Evolutionary conservation across 35 echinoderm and acorn worm species (phyloP).

Genomic region (Amphiura filiformis): DNA sequence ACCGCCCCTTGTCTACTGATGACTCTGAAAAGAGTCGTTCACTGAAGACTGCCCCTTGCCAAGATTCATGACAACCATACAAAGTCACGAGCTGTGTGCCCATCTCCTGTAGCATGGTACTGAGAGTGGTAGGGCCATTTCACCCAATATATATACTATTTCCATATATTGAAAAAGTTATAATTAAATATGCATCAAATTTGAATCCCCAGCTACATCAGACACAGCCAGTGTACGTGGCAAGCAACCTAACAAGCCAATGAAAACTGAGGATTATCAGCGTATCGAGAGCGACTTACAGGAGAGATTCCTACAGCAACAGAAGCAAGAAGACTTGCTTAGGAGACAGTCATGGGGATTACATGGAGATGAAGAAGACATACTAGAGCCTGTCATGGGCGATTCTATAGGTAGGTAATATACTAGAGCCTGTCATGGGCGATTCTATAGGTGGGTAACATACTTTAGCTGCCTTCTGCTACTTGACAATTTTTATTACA

Average conservation of each 20-base stretch:
- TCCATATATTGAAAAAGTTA: too few relatives aligned
- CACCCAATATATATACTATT: too few relatives aligned
- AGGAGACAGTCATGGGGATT: conserved; percentile 60
- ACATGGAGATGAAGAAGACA: conserved; percentile 29
- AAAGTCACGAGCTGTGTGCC: too few relatives aligned
- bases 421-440: conserved; percentile 5
- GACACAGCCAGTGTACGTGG: conserved; percentile 35
- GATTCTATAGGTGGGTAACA: conserved; percentile 39
- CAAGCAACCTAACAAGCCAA: conserved; percentile 73
- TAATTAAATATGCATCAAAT: background rate
- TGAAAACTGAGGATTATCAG: conserved; percentile 78
- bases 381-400: conserved; percentile 5
- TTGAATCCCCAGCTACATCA: conserved; percentile 40
- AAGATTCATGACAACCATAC: too few relatives aligned
- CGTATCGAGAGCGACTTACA: conserved; percentile 89
- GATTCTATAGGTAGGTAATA: conserved; percentile 40
- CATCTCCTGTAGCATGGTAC: too few relatives aligned
- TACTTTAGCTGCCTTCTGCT: background rate
- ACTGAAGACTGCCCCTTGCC: too few relatives aligned
- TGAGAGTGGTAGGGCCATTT: too few relatives aligned
- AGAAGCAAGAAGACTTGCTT: conserved; percentile 45
- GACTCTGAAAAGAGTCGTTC: too few relatives aligned
- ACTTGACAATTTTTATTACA: background rate
- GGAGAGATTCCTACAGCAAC: conserved; percentile 21
- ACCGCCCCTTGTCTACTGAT: too few relatives aligned